Evolutionary conservation across 2,113 vertebrate species (phyloP).

Genomic region (Lagopus muta): DNA sequence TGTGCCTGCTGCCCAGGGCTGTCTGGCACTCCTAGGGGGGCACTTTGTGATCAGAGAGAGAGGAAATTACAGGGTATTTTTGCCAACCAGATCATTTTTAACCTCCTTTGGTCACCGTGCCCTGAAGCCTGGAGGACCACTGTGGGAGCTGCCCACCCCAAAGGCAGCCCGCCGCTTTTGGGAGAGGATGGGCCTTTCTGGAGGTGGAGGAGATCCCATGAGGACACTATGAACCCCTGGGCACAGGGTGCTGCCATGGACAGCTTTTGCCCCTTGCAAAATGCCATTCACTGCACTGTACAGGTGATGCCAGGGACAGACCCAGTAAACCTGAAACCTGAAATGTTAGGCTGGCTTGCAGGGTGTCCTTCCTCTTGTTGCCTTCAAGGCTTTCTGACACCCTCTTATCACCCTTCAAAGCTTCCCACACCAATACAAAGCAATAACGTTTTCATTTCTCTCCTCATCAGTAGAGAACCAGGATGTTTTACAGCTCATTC

Average conservation of each 20-base stretch:
- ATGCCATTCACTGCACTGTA: background rate
- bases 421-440: conserved; percentile 8
- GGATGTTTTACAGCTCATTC: background rate
- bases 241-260: background rate
- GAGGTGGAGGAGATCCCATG: background rate
- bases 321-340: background rate
- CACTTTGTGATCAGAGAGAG: conserved; percentile 1
- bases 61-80: conserved; percentile 12
- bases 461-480: background rate
- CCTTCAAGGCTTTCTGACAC: conserved; percentile 1
- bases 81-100: conserved; percentile 35
- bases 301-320: fast-evolving
- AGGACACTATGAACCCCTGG: background rate
- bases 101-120: background rate
- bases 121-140: background rate
- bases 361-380: background rate
- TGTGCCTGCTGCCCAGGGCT: conserved; percentile 43
- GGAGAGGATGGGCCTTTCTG: background rate
- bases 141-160: background rate
- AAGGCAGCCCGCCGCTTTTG: background rate
- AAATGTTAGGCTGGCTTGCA: background rate
- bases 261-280: background rate
- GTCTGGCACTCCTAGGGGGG: conserved; percentile 33
- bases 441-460: background rate
- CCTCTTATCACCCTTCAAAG: conserved; percentile 46